Percentiles rank a stretch among this genome's conserved stretches.
These are phyloP conservation scores for Malurus alboscapulatus DNA, from an alignment of 2,113 vertebrate genomes.

Conservation along the genomic window DNA sequence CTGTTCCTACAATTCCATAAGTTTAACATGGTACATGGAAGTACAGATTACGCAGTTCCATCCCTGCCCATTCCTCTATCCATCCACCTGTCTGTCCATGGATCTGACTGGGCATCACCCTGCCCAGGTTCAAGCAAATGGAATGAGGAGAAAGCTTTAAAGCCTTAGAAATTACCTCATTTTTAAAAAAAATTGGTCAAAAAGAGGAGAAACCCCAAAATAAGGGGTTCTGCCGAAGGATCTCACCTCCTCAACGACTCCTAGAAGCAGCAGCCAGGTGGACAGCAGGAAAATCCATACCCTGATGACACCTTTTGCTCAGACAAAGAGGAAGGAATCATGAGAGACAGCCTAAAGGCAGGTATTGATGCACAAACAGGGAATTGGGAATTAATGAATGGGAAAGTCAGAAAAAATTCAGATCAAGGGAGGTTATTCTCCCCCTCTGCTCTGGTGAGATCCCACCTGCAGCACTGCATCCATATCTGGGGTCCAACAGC, in stretches of 20 bases:
- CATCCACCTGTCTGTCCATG: fast-evolving
- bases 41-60: not conserved
- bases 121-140: not conserved
- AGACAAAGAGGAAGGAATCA: not conserved
- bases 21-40: not conserved
- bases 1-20: not conserved
- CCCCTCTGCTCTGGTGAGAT: fast-evolving
- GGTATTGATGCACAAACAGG: not conserved
- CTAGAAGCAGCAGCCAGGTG: not conserved
- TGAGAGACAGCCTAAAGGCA: not conserved
- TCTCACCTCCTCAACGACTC: not conserved
- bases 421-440: fast-evolving
- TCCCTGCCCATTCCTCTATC: not conserved
- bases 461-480: not conserved
- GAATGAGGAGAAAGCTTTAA: not conserved
- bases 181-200: not conserved
- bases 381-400: not conserved
- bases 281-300: not conserved
- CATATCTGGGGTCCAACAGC: not conserved
- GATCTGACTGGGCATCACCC: not conserved
- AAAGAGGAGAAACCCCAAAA: not conserved
- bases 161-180: not conserved
- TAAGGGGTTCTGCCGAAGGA: not conserved
- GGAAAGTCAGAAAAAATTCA: not conserved
- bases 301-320: not conserved